Percentiles rank a stretch among this genome's conserved stretches.
These are phyloP conservation scores for Oryctolagus cuniculus DNA, from an alignment of 2,113 vertebrate species.

Conservation along the genomic window mOryCun1.1 NC_091450.1:20984501-20985000, in stretches of 20 bases:
- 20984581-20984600: constrained; percentile 22
- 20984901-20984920: background rate
- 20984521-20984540: background rate
- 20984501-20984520: background rate
- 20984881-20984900: constrained; percentile 24
- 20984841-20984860: background rate
- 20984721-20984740: background rate
- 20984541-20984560: background rate
- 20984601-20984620: background rate
- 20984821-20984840: background rate
- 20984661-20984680: background rate
- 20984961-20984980: background rate
- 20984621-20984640: background rate
- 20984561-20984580: background rate
- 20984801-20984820: background rate
- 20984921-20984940: background rate
- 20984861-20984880: background rate
- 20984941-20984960: background rate
- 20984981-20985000: background rate
- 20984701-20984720: background rate
- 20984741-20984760: background rate
- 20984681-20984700: background rate
- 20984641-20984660: background rate
- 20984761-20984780: background rate
- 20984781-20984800: background rate